Evolutionary conservation across 1,140 invertebrate genomes (phyloP).

Genomic region (Ladona fulva): DNA sequence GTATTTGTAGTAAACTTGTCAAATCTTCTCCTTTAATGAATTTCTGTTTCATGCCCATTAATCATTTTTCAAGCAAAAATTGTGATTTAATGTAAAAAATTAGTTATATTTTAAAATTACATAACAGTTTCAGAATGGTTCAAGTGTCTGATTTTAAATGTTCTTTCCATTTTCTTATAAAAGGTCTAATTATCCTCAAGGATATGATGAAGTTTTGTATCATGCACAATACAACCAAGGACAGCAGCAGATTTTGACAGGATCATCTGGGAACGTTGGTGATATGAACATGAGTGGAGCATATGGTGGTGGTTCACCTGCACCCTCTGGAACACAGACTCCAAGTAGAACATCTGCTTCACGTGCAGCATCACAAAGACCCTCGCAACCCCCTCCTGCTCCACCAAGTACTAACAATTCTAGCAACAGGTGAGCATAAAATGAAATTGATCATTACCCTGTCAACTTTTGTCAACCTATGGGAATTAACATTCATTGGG

Average conservation of each 20-base stretch:
- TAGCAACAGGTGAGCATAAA: conserved; percentile 28
- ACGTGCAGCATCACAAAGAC: conserved; percentile 40
- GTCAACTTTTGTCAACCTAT: no score
- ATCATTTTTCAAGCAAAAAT: no score
- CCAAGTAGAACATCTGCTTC: conserved; percentile 47
- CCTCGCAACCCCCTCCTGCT: conserved; percentile 77
- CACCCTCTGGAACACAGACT: conserved; percentile 29
- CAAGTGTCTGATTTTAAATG: neutral
- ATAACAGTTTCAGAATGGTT: neutral
- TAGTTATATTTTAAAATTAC: no score
- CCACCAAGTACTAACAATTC: conserved; percentile 63
- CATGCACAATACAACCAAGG: conserved; percentile 20
- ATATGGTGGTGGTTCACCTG: neutral
- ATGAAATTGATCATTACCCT: no score
- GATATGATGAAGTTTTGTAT: conserved; percentile 27
- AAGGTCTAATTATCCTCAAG: neutral
- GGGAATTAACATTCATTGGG: no score
- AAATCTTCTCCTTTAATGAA: no score
- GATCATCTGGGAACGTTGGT: neutral
- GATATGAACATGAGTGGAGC: neutral
- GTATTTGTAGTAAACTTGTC: no score
- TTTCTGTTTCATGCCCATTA: no score
- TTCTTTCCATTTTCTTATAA: neutral
- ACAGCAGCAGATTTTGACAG: neutral
- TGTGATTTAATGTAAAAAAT: no score